phyloP scores from a whole-genome alignment of 2,888 invertebrate genomes.

The Seira ritae region DNA sequence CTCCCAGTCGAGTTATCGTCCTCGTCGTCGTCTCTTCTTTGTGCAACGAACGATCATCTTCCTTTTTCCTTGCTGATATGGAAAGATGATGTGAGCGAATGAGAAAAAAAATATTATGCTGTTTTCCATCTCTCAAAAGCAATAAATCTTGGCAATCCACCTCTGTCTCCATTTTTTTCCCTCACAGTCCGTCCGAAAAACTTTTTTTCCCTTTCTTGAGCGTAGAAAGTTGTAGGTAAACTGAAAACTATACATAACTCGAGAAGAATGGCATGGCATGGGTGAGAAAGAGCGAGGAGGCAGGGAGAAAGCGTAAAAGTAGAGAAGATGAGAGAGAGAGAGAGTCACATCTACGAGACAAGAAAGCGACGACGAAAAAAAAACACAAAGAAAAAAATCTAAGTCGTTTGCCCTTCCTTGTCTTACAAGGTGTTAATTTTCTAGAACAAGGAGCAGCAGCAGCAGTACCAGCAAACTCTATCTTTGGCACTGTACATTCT shows the following conservation, averaged over 20 bases:
- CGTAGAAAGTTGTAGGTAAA: slow-evolving; percentile 20
- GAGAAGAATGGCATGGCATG: neutral
- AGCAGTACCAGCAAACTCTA: too few relatives aligned
- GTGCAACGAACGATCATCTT: neutral
- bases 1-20: slow-evolving; percentile 29
- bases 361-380: slow-evolving; percentile 27
- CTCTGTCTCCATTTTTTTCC: slow-evolving; percentile 56
- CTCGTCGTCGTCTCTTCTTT: neutral
- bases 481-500: slow-evolving; percentile 15
- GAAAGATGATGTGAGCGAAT: slow-evolving; percentile 50
- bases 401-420: slow-evolving; percentile 69
- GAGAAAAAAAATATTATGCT: slow-evolving; percentile 48
- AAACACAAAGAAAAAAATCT: slow-evolving; percentile 58
- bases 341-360: slow-evolving; percentile 24
- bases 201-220: slow-evolving; percentile 17
- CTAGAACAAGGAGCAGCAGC: slow-evolving; percentile 57
- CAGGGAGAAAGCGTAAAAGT: slow-evolving; percentile 14
- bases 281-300: slow-evolving; percentile 12
- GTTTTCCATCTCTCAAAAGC: slow-evolving; percentile 54
- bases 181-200: slow-evolving; percentile 17
- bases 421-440: slow-evolving; percentile 73
- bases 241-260: neutral
- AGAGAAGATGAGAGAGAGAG: neutral
- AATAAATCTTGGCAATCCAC: slow-evolving; percentile 64
- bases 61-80: neutral